Conservation (phyloP, 2,888 invertebrate genomes). For the Perizoma flavofasciatum region DNA sequence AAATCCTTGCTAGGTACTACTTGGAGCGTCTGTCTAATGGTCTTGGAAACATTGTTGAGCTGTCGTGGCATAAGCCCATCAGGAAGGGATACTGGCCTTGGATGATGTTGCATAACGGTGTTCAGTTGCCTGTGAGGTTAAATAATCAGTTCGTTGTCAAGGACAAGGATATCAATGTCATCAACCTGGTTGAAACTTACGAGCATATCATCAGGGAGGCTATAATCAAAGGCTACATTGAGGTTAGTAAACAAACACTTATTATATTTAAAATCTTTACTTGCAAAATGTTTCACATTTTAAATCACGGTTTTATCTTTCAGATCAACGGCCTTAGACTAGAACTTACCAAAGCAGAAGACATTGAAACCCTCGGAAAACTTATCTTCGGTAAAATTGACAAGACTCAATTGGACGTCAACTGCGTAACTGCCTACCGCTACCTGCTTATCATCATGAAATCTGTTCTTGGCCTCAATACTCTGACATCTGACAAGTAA, state of each 20-base stretch:
- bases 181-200: slow-evolving; percentile 63
- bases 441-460: slow-evolving; percentile 83
- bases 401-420: slow-evolving; percentile 66
- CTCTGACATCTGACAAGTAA: slow-evolving; percentile 65
- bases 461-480: slow-evolving; percentile 71
- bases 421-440: slow-evolving; percentile 77
- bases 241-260: slow-evolving; percentile 52
- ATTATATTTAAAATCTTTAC: neutral
- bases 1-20: slow-evolving; percentile 85
- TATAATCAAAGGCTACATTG: slow-evolving; percentile 81
- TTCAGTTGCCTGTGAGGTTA: slow-evolving; percentile 78
- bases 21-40: slow-evolving; percentile 81
- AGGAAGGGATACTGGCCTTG: slow-evolving; percentile 84
- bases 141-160: slow-evolving; percentile 67
- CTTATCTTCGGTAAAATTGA: slow-evolving; percentile 75
- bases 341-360: slow-evolving; percentile 71
- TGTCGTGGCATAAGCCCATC: slow-evolving; percentile 73
- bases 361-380: slow-evolving; percentile 81
- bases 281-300: neutral
- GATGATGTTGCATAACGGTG: slow-evolving; percentile 80
- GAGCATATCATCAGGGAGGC: slow-evolving; percentile 84
- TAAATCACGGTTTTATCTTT: slow-evolving; percentile 20
- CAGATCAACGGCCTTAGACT: slow-evolving; percentile 68
- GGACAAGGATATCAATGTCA: slow-evolving; percentile 55
- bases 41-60: slow-evolving; percentile 67